These are phyloP conservation scores for Ailurus styani DNA, from an alignment of 2,113 vertebrate species.

Conservation along the genomic window DNA sequence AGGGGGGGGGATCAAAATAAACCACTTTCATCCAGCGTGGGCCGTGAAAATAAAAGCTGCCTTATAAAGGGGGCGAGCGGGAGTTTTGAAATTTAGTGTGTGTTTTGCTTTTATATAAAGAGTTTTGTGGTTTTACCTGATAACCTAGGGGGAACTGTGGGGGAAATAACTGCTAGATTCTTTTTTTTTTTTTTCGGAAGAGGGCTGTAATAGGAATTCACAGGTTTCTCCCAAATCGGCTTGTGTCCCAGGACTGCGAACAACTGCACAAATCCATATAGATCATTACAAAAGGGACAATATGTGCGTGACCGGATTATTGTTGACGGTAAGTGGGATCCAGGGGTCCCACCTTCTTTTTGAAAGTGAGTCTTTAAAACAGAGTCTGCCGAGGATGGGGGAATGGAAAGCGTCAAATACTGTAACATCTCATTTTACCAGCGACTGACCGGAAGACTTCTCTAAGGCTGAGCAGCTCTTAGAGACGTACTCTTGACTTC, in stretches of 20 bases:
- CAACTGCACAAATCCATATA: background rate
- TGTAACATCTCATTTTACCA: background rate
- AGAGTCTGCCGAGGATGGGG: background rate
- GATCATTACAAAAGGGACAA: rapidly evolving
- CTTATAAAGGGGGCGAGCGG: constrained; percentile 39
- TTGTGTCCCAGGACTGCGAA: background rate
- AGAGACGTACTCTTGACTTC: too few species aligned
- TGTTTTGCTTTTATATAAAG: constrained; percentile 11
- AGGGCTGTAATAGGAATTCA: background rate
- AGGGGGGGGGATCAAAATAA: constrained; percentile 47
- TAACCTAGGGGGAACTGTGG: background rate
- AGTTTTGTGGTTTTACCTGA: background rate
- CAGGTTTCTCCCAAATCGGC: background rate
- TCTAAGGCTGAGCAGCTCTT: too few species aligned
- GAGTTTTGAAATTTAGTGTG: constrained; percentile 55
- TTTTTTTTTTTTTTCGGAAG: background rate
- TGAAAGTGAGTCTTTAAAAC: background rate
- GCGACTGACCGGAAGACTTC: background rate
- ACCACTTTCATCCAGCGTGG: constrained; percentile 30
- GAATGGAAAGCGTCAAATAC: background rate
- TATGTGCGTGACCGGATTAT: rapidly evolving
- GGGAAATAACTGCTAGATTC: background rate
- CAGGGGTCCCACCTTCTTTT: background rate
- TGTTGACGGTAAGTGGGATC: background rate
- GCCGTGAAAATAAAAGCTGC: constrained; percentile 54